These are phyloP conservation scores for Orthosia cruda DNA, from an alignment of 2,888 invertebrate genomes.

Conservation along the genomic window DNA sequence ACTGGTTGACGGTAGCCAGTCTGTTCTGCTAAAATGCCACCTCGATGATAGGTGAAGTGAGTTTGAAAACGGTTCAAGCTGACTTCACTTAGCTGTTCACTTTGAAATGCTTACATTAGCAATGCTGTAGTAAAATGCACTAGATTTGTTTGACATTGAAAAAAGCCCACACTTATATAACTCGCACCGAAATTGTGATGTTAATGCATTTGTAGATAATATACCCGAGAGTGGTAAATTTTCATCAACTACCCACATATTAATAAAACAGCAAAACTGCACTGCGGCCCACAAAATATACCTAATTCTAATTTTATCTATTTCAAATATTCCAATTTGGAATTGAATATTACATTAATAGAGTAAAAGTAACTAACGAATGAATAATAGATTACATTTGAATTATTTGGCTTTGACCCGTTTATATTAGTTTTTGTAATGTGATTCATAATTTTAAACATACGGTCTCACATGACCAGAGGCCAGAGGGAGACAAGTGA, in stretches of 20 bases:
- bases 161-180: background rate
- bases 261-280: conserved; percentile 25
- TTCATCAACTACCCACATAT: conserved; percentile 8
- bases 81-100: no score
- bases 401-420: conserved; percentile 6
- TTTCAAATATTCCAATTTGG: background rate
- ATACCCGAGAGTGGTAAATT: background rate
- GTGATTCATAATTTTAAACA: background rate
- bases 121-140: no score
- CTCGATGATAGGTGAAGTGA: no score
- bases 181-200: background rate
- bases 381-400: conserved; percentile 23
- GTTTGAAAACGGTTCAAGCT: no score
- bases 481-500: no score
- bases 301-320: conserved; percentile 30
- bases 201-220: conserved; percentile 18
- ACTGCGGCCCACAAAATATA: conserved; percentile 30
- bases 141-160: background rate
- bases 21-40: no score
- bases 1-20: no score
- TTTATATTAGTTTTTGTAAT: background rate
- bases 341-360: conserved; percentile 1
- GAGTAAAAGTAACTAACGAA: background rate
- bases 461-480: no score
- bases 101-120: no score